A percentile compares a stretch with the other conserved stretches of the same genome.
These are phyloP conservation scores for Columba guinea DNA, from an alignment of 2,797 vertebrate species.

Conservation along the genomic window DNA sequence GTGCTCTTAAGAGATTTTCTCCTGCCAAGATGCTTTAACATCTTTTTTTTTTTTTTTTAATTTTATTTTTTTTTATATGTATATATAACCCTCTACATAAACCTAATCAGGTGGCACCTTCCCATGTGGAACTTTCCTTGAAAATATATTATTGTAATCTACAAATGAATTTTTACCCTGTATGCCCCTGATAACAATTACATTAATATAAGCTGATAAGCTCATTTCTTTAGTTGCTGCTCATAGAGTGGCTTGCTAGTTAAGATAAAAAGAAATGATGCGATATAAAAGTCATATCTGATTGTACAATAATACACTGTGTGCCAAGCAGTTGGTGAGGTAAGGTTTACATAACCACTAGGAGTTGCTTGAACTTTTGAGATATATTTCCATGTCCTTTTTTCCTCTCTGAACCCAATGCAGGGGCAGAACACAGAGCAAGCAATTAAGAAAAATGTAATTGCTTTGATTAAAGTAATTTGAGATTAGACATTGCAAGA, in stretches of 20 bases:
- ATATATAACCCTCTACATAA: background rate
- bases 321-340: constrained; percentile 52
- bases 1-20: constrained; percentile 15
- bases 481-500: background rate
- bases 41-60: background rate
- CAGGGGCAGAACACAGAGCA: background rate
- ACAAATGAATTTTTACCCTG: constrained; percentile 53
- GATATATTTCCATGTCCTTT: constrained; percentile 37
- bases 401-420: background rate
- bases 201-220: constrained; percentile 59
- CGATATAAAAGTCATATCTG: constrained; percentile 60
- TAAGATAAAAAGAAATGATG: constrained; percentile 69
- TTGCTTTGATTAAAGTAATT: background rate
- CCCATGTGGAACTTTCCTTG: constrained; percentile 40
- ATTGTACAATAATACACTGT: constrained; percentile 47
- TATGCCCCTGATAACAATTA: constrained; percentile 59
- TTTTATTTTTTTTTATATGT: background rate
- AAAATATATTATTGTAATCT: constrained; percentile 54
- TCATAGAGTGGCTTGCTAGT: constrained; percentile 44
- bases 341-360: constrained; percentile 63
- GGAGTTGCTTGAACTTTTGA: constrained; percentile 50
- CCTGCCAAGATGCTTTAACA: constrained; percentile 33
- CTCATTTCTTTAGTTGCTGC: constrained; percentile 35
- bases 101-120: constrained; percentile 53
- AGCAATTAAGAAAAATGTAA: constrained; percentile 2